Evolutionary conservation across 2,113 vertebrate species (phyloP).

Genomic region (Cynocephalus volans): DNA sequence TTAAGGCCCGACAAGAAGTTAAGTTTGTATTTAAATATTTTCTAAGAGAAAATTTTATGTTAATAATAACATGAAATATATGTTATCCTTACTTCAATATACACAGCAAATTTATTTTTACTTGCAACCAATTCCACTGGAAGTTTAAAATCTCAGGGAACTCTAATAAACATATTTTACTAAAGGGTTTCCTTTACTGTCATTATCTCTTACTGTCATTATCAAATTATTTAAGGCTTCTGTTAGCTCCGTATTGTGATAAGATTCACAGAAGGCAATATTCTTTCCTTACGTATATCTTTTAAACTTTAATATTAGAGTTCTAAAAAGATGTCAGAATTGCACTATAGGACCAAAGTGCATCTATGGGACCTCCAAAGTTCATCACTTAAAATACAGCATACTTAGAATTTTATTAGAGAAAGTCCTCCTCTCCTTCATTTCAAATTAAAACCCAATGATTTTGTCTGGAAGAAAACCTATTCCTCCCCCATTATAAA

Average conservation of each 20-base stretch:
- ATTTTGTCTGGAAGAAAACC: conserved; percentile 7
- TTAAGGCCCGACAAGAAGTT: too few species aligned
- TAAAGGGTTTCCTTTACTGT: not conserved
- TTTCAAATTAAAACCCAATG: conserved; percentile 30
- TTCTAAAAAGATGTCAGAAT: conserved; percentile 71
- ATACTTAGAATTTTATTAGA: conserved; percentile 53
- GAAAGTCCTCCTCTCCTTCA: not conserved
- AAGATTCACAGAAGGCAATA: conserved; percentile 59
- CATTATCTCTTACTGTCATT: not conserved
- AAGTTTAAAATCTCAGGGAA: conserved; percentile 60
- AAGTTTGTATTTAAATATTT: not conserved
- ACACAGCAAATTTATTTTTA: conserved; percentile 16
- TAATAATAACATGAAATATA: conserved; percentile 1
- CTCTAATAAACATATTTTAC: conserved; percentile 67
- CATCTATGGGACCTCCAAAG: not conserved
- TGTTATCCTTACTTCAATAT: not conserved
- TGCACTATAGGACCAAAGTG: not conserved
- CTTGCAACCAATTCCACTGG: not conserved
- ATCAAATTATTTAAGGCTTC: conserved; percentile 65
- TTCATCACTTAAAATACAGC: conserved; percentile 4
- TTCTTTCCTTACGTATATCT: conserved; percentile 68
- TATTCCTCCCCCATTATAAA: not conserved
- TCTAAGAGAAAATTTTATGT: not conserved
- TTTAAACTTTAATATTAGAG: conserved; percentile 69
- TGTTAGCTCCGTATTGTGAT: conserved; percentile 50